Evolutionary conservation across 2,797 vertebrate species (phyloP).

Genomic region (Sparus aurata): DNA sequence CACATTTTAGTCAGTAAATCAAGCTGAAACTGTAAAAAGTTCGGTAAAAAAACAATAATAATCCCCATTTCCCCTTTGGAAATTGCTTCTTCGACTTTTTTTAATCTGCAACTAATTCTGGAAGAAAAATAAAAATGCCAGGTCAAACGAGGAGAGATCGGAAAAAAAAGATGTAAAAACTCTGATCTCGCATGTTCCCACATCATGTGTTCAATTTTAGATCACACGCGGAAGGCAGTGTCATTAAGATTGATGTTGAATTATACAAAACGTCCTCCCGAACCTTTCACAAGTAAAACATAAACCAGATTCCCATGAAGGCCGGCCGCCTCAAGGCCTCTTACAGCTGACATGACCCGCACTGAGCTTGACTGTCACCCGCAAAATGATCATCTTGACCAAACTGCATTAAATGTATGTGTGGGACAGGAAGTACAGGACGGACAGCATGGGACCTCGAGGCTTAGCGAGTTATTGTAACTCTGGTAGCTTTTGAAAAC

Average conservation of each 20-base stretch:
- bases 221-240: constrained; percentile 36
- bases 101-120: constrained; percentile 5
- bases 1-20: background rate
- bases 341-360: constrained; percentile 33
- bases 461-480: constrained; percentile 43
- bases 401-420: constrained; percentile 14
- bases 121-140: background rate
- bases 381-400: constrained; percentile 29
- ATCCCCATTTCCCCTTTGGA: background rate
- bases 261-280: constrained; percentile 62
- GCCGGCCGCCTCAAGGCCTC: constrained; percentile 44
- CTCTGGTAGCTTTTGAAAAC: constrained; percentile 32
- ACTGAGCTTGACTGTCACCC: constrained; percentile 49
- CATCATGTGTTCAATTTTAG: constrained; percentile 39
- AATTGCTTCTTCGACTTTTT: constrained; percentile 4
- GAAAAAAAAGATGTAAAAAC: constrained; percentile 9
- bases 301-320: constrained; percentile 63
- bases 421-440: constrained; percentile 24
- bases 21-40: constrained; percentile 7
- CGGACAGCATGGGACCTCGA: constrained; percentile 17
- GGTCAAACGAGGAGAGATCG: background rate
- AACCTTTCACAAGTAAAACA: constrained; percentile 57
- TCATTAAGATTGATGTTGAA: constrained; percentile 59
- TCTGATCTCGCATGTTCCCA: constrained; percentile 37
- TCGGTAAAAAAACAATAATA: too few relatives aligned